Evolutionary conservation across 1,140 invertebrate genomes (phyloP), one percentile per base, ranked within the genome.

Genomic region (Lepidurus apus): DNA sequence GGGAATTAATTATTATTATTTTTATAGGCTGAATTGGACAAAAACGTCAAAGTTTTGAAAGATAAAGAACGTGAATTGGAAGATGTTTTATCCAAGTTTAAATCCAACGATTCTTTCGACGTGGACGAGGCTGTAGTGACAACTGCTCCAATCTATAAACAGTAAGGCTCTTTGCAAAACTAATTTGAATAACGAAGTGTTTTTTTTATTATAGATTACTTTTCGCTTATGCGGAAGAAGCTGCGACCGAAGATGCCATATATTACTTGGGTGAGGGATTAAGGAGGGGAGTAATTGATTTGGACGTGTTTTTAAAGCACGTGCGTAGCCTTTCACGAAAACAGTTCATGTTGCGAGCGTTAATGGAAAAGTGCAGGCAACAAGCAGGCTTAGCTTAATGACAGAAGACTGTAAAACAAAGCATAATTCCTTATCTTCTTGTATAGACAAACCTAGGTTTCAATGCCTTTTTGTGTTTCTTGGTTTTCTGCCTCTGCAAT

Each of bases 181-280:
- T 1, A 47, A 11, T 47, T 6, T 6, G 45, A 1, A 26, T 7
- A 74, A 21, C 10, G 34, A 11, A 43, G n/a, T 76, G 11, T 17
- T 42, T 42, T 76, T 10, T 21, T 42, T 17, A 26, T 86, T 82
- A 1, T 82, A 95, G 93, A 84, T 91, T 99, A 83, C 85, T 99
- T 43, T 95, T 95, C 87, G 91, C 95, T 44, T 99, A 95, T 90
- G 95, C 96, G 75, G 96, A 99, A 87, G 98, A 99, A 87, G 95
- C 97, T 82, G 96, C 98, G 11, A 92, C 95, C 75, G 97, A 99
- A 88, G 98, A 99, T 89, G 94, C 96, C 76, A 98, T 99, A 83
- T 99, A 99, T 85, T 98, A 97, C 85, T 91, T 99, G 83, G 96
- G 95, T n/a, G 96, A 99, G 87, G 97, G 95, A 34, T 86, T 99